Evolutionary conservation across 2,113 vertebrate species (phyloP).

Genomic region (Arvicanthis niloticus): DNA sequence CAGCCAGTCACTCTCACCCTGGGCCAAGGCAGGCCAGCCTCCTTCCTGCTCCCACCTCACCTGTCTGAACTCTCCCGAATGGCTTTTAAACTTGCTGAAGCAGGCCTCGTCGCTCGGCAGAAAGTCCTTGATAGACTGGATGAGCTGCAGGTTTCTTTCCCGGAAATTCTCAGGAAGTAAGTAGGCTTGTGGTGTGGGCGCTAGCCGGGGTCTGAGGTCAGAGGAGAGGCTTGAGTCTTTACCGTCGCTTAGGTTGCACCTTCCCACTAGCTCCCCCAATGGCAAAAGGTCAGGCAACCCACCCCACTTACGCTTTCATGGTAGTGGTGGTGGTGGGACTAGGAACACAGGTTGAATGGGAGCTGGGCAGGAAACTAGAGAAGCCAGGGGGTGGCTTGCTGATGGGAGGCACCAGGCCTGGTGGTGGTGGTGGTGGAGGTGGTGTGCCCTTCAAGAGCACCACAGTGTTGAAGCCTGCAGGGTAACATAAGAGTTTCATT

Average conservation of each 20-base stretch:
- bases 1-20: background rate
- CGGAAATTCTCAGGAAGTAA: conserved; percentile 95
- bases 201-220: conserved; percentile 81
- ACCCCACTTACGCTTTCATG: conserved; percentile 89
- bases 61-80: conserved; percentile 98
- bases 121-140: conserved; percentile 94
- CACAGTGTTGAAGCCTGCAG: conserved; percentile 93
- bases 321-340: conserved; percentile 82
- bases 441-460: conserved; percentile 89
- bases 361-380: conserved; percentile 91
- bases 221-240: background rate
- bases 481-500: background rate
- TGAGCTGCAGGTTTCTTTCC: conserved; percentile 95
- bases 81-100: conserved; percentile 96
- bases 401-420: conserved; percentile 89
- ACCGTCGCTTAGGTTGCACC: background rate
- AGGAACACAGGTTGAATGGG: conserved; percentile 81
- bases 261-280: background rate
- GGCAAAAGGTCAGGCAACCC: background rate
- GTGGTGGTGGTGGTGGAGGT: conserved; percentile 90
- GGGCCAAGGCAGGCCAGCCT: background rate
- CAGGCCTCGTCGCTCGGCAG: conserved; percentile 94
- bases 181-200: conserved; percentile 86
- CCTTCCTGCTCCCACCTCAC: conserved; percentile 81
- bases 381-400: conserved; percentile 98